phyloP scores from a whole-genome alignment of 2,797 vertebrate genomes.

The Enteromius treurensis region DNA sequence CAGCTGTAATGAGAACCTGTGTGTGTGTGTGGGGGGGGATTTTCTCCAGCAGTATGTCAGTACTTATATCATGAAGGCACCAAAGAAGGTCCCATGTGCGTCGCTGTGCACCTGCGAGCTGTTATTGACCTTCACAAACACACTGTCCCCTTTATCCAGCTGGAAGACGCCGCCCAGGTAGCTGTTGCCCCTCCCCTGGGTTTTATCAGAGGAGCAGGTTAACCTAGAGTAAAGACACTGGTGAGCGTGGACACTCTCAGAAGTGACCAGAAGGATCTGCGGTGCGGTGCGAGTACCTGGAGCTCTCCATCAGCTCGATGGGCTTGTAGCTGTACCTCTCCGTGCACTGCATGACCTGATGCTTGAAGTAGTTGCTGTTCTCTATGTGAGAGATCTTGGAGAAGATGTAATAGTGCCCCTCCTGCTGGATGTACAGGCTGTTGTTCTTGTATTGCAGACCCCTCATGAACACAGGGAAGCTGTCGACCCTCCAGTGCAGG shows the following conservation, averaged over 20 bases:
- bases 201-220: not conserved
- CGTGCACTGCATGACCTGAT: slow-evolving; percentile 23
- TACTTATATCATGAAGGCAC: slow-evolving; percentile 71
- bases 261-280: not conserved
- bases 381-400: slow-evolving; percentile 51
- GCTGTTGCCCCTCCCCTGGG: slow-evolving; percentile 59
- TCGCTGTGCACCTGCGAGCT: slow-evolving; percentile 36
- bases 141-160: slow-evolving; percentile 58
- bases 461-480: not conserved
- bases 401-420: slow-evolving; percentile 56
- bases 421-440: slow-evolving; percentile 28
- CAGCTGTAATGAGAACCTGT: not conserved
- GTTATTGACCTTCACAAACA: slow-evolving; percentile 67
- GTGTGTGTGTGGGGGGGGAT: not conserved
- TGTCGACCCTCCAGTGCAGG: slow-evolving; percentile 7
- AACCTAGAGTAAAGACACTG: slow-evolving; percentile 13
- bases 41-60: not conserved
- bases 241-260: not conserved
- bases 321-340: not conserved
- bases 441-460: slow-evolving; percentile 30
- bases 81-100: slow-evolving; percentile 67
- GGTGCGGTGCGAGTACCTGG: slow-evolving; percentile 37
- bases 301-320: slow-evolving; percentile 44
- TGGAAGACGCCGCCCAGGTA: slow-evolving; percentile 73
- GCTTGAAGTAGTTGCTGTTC: slow-evolving; percentile 9